Base-by-base conservation (phyloP, 2,113 vertebrate species). In the Anolis sagrei region DNA sequence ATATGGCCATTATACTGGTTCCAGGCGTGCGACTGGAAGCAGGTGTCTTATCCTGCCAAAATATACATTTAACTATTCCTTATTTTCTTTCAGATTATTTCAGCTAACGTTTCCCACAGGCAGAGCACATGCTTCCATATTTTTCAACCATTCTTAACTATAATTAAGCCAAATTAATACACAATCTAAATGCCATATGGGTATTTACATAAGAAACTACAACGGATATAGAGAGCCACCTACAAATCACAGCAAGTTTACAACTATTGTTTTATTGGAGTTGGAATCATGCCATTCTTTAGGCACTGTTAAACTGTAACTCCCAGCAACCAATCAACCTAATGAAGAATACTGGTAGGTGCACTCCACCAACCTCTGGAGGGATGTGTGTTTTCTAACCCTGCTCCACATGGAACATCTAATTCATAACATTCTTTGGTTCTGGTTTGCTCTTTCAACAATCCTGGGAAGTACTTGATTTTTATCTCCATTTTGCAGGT, bases 151-250 rank as follows among this genome's bases (percentile, higher is more conserved):
- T 83, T 61, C 34, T 62, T 32, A 87, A 89, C 88, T 27, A 48
- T 21, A 79, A 89, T 90, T 89, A 89, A 88, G 76, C 32, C 39
- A 88, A 94, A 91, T 91, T 88, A 77, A 84, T 81, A 29, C 74
- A 88, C 88, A 94, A 90, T 81, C 81, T 69, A 92, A 89, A 93
- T 72, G 70, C 73, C 84, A 86, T 25, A 82, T 73, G 32, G 81
- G 13, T 84, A 91, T 80, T 91, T 91, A 78, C 73, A 86, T 62
- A 76, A 85, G 36, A 72, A 90, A 78, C 88, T 84, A 88, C 87
- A 85, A 73, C 69, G 54, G 86, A 88, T 79, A 84, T 27, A 88
- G 90, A 88, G 74, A 39, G 82, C 36, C 73, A 81, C 32, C 87
- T 49, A 51, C 2, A 0, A 94, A 76, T 92, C 81, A 86, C 10